Evolutionary conservation across 1,140 invertebrate genomes (phyloP).

Genomic region (Neodiprion fabricii): DNA sequence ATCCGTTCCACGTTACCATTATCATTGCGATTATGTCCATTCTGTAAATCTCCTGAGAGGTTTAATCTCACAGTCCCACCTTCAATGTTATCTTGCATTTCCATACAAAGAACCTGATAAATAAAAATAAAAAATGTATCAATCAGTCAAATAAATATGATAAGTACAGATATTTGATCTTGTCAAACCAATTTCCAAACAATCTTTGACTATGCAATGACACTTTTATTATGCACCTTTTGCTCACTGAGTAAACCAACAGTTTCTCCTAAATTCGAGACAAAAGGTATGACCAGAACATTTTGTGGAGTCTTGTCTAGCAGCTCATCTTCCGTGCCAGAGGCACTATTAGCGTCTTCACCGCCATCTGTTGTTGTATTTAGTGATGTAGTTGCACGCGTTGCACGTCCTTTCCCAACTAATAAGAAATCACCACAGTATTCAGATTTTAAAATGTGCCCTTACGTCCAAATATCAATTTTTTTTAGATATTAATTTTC

Average conservation of each 20-base stretch:
- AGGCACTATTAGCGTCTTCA: slow-evolving; percentile 54
- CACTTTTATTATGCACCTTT: slow-evolving; percentile 61
- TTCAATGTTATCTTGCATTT: slow-evolving; percentile 49
- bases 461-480: too few species aligned
- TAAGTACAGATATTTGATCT: too few species aligned
- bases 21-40: slow-evolving; percentile 46
- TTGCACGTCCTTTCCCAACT: slow-evolving; percentile 43
- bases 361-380: slow-evolving; percentile 45
- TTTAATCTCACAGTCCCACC: slow-evolving; percentile 46
- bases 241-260: slow-evolving; percentile 77
- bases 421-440: slow-evolving; percentile 21
- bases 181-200: too few species aligned
- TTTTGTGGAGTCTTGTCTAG: slow-evolving; percentile 54
- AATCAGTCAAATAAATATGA: not conserved
- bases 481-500: too few species aligned
- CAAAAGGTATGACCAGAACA: slow-evolving; percentile 75
- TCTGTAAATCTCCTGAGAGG: slow-evolving; percentile 46
- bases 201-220: not conserved
- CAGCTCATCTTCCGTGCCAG: slow-evolving; percentile 50
- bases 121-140: slow-evolving; percentile 19
- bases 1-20: slow-evolving; percentile 49
- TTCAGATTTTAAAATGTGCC: not conserved
- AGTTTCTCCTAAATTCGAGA: slow-evolving; percentile 63
- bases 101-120: slow-evolving; percentile 58
- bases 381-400: slow-evolving; percentile 39